Evolutionary conservation across 2,797 vertebrate genomes (phyloP).

Genomic region (Diplodus sargus): DNA sequence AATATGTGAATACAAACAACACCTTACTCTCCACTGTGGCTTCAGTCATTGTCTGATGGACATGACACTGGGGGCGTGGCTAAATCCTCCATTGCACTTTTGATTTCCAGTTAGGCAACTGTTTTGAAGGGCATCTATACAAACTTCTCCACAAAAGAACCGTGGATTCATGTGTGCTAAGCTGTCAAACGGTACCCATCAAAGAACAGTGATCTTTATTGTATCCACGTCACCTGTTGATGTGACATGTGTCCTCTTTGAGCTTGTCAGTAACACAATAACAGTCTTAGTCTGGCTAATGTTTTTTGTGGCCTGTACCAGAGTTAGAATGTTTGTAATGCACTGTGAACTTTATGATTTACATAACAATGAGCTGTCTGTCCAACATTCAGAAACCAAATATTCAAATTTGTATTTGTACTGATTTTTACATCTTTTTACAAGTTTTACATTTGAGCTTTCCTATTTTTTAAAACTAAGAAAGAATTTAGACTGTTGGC

Average conservation of each 20-base stretch:
- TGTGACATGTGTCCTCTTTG: conserved; percentile 3
- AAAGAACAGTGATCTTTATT: not conserved
- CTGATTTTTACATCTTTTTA: not conserved
- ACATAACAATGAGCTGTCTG: not conserved
- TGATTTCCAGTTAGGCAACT: not conserved
- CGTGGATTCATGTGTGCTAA: not conserved
- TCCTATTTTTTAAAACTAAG: not conserved
- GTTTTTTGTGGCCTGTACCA: not conserved
- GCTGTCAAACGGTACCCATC: not conserved
- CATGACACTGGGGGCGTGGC: no score
- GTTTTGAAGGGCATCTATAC: not conserved
- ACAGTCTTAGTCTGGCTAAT: not conserved
- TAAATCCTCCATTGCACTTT: no score
- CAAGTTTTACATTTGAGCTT: not conserved
- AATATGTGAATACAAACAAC: no score
- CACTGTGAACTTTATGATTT: no score
- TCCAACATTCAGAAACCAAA: not conserved
- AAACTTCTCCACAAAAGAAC: not conserved
- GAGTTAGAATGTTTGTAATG: not conserved
- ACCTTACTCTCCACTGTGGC: no score
- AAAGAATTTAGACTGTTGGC: not conserved
- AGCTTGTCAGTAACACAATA: not conserved
- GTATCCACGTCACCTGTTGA: not conserved
- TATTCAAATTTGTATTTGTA: not conserved
- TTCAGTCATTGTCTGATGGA: no score